Base-by-base conservation (phyloP, 1,140 invertebrate genomes). In the Drosophila aff. region DNA sequence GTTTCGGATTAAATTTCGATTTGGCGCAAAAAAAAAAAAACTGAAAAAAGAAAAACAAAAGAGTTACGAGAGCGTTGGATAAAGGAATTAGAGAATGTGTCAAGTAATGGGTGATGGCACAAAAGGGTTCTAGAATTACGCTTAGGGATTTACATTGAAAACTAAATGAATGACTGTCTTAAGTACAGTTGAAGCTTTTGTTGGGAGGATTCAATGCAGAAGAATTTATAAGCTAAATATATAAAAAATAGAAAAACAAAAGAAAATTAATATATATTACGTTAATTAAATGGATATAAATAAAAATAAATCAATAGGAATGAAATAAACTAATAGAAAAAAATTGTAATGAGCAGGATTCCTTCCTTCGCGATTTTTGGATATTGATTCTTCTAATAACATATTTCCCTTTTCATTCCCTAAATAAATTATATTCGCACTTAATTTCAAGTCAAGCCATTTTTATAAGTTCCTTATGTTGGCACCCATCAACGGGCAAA, bases 51-150 rank as follows among this genome's bases (percentile, higher is more conserved):
- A 18, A 13, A 33, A 41, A 28, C 64, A 71, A 71, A 68, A 23
- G 67, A 68, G 31, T 71, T 68, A 33, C n/a, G 21, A 44, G 23
- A 46, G 31, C 31, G 47, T 44, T 53, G 67, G 47, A 67, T 68
- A 69, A 68, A 40, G 16, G 64, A 55, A 55, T 16, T 40, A 55
- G 67, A 67, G 38, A 69, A 69, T 67, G 62, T 69, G 62, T 53
- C 38, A 44, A 52, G 47, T 68, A 28, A 38, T 44, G 21, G 46
- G 36, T 68, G 44, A 26, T 28, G 15, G 31, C 15, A 38, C 13
- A 68, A 44, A 68, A 38, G 64, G 67, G 33, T 53, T 68, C 63
- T 69, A 68, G 47, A 68, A 33, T 68, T 68, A 67, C 66, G 10
- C 9, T 2, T n/a, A 69, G 38, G 38, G 23, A 69, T 52, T 52